A percentile compares a stretch with the other conserved stretches of the same genome.
phyloP scores from a whole-genome alignment of 2,888 invertebrate species.

The Dromius quadrimaculatus region DNA sequence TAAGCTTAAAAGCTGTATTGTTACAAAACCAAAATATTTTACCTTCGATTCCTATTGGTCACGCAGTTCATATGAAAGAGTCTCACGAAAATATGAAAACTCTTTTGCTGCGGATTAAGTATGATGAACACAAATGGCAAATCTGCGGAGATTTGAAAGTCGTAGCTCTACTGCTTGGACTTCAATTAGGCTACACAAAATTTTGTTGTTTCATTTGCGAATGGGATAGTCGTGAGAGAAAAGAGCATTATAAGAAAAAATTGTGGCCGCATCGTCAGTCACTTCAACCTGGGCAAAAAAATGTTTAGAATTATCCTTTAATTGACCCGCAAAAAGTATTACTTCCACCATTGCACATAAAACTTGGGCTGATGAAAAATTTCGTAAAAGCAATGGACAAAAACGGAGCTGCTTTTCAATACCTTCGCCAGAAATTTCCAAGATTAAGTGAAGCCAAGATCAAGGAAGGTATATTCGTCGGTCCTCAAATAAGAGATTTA shows the following conservation, averaged over 20 bases:
- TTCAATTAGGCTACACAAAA: conserved; percentile 55
- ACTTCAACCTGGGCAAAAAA: neutral
- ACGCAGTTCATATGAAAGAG: neutral
- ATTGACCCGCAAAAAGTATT: neutral
- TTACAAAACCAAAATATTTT: too few species aligned
- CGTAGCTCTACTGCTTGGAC: conserved; percentile 53
- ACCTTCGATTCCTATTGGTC: neutral
- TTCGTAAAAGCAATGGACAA: too few species aligned
- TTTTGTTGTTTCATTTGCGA: conserved; percentile 55
- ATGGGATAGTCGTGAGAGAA: conserved; percentile 55
- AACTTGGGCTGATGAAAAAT: too few species aligned
- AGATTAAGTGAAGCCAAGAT: too few species aligned
- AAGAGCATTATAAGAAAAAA: conserved; percentile 44
- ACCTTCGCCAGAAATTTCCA: too few species aligned
- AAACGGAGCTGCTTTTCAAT: too few species aligned
- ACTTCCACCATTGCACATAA: neutral
- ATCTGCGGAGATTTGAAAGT: conserved; percentile 53
- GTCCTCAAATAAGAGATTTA: too few species aligned
- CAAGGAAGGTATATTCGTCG: too few species aligned
- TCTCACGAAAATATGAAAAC: neutral
- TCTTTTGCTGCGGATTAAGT: neutral
- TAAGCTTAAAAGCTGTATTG: neutral
- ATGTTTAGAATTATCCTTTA: neutral
- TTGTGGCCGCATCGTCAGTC: conserved; percentile 2
- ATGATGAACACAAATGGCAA: conserved; percentile 39